Conservation (phyloP, 2,113 vertebrate species). For the Sylvilagus bachmani region DNA sequence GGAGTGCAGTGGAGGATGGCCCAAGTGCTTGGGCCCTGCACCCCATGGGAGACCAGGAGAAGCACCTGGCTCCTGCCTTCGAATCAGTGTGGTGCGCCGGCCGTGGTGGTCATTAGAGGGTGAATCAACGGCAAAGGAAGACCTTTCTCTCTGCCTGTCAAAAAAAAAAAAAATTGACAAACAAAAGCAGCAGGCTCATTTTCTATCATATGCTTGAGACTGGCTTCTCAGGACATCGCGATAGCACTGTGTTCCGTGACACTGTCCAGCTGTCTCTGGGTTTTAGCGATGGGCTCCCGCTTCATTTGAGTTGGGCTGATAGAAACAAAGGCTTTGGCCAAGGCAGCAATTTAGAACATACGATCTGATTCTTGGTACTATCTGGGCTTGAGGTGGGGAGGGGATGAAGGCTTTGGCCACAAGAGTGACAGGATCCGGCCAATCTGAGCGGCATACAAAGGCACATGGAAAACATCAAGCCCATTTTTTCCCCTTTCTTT, state of each 20-base stretch:
- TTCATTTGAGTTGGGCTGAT: background rate
- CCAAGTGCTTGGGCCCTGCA: too few species aligned
- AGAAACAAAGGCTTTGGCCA: background rate
- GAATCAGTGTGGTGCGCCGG: too few species aligned
- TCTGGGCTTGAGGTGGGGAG: background rate
- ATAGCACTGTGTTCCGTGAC: background rate
- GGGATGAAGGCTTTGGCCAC: background rate
- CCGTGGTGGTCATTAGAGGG: too few species aligned
- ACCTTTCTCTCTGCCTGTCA: too few species aligned
- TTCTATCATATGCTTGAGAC: constrained; percentile 2
- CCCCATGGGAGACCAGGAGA: too few species aligned
- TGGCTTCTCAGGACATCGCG: background rate
- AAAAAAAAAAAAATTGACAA: too few species aligned
- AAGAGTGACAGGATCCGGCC: background rate
- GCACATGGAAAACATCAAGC: background rate
- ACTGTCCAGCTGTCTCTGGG: background rate
- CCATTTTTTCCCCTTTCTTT: background rate
- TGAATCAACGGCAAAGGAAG: too few species aligned
- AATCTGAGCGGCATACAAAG: background rate
- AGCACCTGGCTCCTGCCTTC: too few species aligned
- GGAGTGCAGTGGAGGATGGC: too few species aligned
- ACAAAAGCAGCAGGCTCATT: background rate
- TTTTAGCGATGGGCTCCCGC: background rate
- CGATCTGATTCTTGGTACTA: background rate
- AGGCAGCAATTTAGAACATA: background rate